These are phyloP conservation scores for Coenonympha glycerion DNA, from an alignment of 2,888 invertebrate species.

Conservation along the genomic window DNA sequence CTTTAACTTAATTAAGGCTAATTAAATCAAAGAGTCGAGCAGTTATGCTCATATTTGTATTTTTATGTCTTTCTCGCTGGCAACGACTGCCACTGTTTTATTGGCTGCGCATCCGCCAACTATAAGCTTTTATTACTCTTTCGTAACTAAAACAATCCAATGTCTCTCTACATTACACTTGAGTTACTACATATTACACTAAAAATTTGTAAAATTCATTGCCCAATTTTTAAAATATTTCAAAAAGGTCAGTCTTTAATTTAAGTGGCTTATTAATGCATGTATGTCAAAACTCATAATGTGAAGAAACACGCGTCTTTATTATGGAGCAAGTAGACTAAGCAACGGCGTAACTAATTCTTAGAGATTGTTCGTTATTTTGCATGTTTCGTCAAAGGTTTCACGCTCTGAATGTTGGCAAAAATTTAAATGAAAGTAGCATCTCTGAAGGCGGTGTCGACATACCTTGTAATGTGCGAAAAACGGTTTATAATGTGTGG, in stretches of 20 bases:
- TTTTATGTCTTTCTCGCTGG: constrained; percentile 31
- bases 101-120: constrained; percentile 19
- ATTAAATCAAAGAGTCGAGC: constrained; percentile 50
- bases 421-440: constrained; percentile 68
- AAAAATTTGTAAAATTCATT: background rate
- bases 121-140: constrained; percentile 15
- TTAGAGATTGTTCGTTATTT: constrained; percentile 73
- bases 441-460: constrained; percentile 43
- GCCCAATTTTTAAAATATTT: background rate
- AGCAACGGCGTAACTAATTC: constrained; percentile 73
- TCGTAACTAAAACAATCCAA: constrained; percentile 14
- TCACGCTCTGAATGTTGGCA: constrained; percentile 67
- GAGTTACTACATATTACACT: background rate
- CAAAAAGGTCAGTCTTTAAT: constrained; percentile 16
- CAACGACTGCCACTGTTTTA: constrained; percentile 22
- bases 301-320: constrained; percentile 64
- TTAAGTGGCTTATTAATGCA: constrained; percentile 49
- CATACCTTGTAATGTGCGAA: constrained; percentile 27
- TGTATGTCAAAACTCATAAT: constrained; percentile 57
- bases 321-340: constrained; percentile 63
- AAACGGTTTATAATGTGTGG: constrained; percentile 21
- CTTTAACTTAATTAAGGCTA: constrained; percentile 61
- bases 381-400: constrained; percentile 75
- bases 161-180: constrained; percentile 5
- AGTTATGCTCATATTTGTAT: constrained; percentile 44